These are phyloP conservation scores for Hoplodrina ambigua DNA, from an alignment of 2,888 invertebrate genomes.

Conservation along the genomic window DNA sequence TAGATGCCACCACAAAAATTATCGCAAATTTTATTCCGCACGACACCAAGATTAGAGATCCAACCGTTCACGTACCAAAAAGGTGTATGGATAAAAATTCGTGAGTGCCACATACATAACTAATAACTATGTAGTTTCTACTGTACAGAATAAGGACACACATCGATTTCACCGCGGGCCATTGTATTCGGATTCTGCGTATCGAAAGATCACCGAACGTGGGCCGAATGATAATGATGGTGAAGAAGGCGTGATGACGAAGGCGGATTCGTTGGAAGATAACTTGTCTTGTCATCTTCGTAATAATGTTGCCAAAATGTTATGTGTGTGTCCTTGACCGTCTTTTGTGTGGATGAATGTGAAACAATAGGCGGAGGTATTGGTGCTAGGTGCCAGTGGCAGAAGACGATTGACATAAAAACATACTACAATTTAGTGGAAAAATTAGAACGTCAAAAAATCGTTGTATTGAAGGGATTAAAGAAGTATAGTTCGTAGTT, in stretches of 20 bases:
- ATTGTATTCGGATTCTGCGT: constrained; percentile 88
- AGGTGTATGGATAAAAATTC: constrained; percentile 56
- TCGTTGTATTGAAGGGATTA: no score
- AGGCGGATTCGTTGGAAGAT: constrained; percentile 44
- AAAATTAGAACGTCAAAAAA: no score
- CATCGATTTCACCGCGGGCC: constrained; percentile 77
- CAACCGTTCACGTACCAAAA: constrained; percentile 47
- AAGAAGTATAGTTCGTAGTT: no score
- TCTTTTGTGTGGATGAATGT: no score
- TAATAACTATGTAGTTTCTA: constrained; percentile 62
- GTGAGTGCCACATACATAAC: constrained; percentile 64
- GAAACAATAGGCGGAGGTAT: neutral
- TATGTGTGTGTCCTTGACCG: neutral
- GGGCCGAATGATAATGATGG: constrained; percentile 74
- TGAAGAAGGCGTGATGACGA: constrained; percentile 58
- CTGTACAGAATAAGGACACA: constrained; percentile 65
- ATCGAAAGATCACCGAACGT: constrained; percentile 81
- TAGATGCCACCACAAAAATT: constrained; percentile 8
- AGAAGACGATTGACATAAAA: no score
- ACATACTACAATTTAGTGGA: no score
- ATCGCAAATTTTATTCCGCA: constrained; percentile 51
- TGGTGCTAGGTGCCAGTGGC: no score
- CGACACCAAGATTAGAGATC: constrained; percentile 55
- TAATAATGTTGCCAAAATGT: constrained; percentile 10
- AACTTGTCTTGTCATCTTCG: constrained; percentile 37